Conservation (phyloP, 2,888 invertebrate genomes). For the Dioctria rufipes region DNA sequence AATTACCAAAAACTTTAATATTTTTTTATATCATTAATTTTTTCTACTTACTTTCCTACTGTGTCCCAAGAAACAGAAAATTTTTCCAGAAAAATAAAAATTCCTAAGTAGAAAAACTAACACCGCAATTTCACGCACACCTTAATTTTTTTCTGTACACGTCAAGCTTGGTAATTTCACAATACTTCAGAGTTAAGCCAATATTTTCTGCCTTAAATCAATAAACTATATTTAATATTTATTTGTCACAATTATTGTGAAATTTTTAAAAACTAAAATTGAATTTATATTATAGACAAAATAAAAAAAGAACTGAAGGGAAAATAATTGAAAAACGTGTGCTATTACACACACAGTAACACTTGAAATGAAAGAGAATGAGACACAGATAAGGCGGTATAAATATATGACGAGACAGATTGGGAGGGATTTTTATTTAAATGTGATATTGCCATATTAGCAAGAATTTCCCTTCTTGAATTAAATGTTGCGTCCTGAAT, state of each 20-base stretch:
- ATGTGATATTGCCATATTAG: background rate
- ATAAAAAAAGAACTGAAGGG: conserved; percentile 39
- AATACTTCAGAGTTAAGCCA: background rate
- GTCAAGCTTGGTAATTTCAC: conserved; percentile 43
- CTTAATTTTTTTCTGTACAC: conserved; percentile 38
- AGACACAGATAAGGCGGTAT: background rate
- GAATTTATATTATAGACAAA: conserved; percentile 16
- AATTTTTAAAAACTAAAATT: conserved; percentile 17
- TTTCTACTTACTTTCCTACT: conserved; percentile 43
- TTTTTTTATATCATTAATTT: background rate
- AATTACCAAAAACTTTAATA: background rate
- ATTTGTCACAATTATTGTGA: background rate
- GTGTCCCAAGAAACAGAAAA: conserved; percentile 32
- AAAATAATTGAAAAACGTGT: conserved; percentile 54
- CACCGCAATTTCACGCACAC: conserved; percentile 42
- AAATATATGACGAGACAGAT: conserved; percentile 21
- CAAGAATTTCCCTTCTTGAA: background rate
- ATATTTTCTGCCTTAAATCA: background rate
- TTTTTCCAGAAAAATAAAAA: conserved; percentile 2
- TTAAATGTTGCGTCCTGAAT: no score
- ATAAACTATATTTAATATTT: background rate
- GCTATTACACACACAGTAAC: conserved; percentile 47
- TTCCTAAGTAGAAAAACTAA: background rate
- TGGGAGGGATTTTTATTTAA: background rate
- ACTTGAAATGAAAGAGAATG: conserved; percentile 39